Evolutionary conservation across 2,113 vertebrate species (phyloP).

Genomic region (Pionites leucogaster): DNA sequence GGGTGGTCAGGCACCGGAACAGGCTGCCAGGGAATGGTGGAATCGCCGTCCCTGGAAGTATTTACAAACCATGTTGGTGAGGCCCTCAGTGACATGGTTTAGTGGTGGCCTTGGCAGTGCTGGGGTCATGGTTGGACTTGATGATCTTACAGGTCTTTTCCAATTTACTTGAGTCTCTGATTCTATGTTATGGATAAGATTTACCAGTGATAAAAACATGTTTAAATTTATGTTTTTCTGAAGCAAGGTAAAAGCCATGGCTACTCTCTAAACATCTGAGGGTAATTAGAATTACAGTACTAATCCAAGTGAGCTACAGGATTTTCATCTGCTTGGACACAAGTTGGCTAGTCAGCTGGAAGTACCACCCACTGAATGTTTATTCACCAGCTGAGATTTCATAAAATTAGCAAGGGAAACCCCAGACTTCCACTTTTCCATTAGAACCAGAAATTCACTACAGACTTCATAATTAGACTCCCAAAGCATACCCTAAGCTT

Average conservation of each 20-base stretch:
- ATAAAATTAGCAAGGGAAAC: constrained; percentile 32
- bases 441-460: neutral
- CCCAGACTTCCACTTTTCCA: neutral
- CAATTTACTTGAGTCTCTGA: neutral
- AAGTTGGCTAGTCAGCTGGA: neutral
- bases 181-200: neutral
- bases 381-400: neutral
- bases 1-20: neutral
- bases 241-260: neutral
- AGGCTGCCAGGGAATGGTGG: neutral
- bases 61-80: neutral
- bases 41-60: neutral
- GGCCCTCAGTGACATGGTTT: neutral
- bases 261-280: neutral
- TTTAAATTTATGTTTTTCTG: neutral
- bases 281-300: neutral
- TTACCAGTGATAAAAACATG: neutral
- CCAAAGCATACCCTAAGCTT: neutral
- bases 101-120: neutral
- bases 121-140: neutral
- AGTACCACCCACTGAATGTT: neutral
- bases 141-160: neutral
- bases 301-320: neutral
- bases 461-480: neutral
- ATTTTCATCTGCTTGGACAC: neutral